Evolutionary conservation across 2,888 invertebrate genomes (phyloP).

Genomic region (Melitaea athalia): DNA sequence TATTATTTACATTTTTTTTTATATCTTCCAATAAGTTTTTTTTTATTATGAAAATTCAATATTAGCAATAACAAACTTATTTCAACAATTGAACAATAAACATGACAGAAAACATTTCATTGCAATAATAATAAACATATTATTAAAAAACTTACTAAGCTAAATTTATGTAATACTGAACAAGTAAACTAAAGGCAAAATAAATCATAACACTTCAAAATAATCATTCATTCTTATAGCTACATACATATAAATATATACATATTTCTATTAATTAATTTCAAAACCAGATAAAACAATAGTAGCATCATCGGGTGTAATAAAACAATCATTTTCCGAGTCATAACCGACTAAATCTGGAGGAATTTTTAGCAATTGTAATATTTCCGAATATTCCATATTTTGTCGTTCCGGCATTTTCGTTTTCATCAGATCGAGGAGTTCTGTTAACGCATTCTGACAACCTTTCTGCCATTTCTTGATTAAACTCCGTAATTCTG

Average conservation of each 20-base stretch:
- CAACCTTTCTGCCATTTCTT: conserved; percentile 81
- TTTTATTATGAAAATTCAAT: no score
- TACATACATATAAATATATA: not conserved
- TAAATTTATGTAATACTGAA: not conserved
- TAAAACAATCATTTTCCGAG: conserved; percentile 75
- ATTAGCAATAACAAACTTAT: no score
- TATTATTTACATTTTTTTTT: no score
- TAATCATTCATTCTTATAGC: not conserved
- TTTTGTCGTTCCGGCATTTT: conserved; percentile 66
- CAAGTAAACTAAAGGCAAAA: not conserved
- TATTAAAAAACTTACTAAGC: not conserved
- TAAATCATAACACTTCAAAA: not conserved
- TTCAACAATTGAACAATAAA: no score
- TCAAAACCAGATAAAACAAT: conserved; percentile 61
- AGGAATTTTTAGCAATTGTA: conserved; percentile 76
- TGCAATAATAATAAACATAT: not conserved
- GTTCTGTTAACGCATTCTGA: conserved; percentile 75
- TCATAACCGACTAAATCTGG: conserved; percentile 74
- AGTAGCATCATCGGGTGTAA: conserved; percentile 62
- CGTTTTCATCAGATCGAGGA: conserved; percentile 70
- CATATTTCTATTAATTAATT: conserved; percentile 33
- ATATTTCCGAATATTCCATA: conserved; percentile 74
- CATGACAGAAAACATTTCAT: no score
- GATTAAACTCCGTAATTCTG: conserved; percentile 73
- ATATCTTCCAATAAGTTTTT: no score